A percentile compares a stretch with the other conserved stretches of the same genome.
Conservation (phyloP, 2,797 vertebrate species). For the Ptychadena robeensis region DNA sequence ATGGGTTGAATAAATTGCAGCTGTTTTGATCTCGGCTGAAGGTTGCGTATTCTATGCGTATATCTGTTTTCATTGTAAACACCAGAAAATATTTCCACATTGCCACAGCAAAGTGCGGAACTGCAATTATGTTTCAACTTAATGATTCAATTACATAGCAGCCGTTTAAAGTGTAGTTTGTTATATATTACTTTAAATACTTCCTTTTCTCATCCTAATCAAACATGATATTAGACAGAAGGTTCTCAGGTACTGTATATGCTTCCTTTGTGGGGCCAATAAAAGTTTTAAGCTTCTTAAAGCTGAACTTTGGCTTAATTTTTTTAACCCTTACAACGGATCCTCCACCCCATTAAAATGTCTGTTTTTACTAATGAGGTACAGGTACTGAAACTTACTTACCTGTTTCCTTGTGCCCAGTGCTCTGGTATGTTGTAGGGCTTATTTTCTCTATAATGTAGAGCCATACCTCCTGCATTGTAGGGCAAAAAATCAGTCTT, state of each 20-base stretch:
- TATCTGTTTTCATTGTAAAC: slow-evolving; percentile 22
- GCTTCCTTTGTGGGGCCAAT: not conserved
- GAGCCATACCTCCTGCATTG: too few relatives aligned
- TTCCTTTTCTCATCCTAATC: slow-evolving; percentile 34
- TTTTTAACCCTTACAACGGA: too few relatives aligned
- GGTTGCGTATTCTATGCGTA: not conserved
- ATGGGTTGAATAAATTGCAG: not conserved
- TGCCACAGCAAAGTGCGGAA: slow-evolving; percentile 2
- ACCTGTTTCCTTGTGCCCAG: too few relatives aligned
- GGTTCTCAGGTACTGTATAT: not conserved
- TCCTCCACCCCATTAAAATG: too few relatives aligned
- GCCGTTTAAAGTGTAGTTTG: slow-evolving; percentile 13
- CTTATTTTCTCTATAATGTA: too few relatives aligned
- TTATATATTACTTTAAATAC: slow-evolving; percentile 40
- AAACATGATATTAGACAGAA: slow-evolving; percentile 17
- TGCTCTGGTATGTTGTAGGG: too few relatives aligned
- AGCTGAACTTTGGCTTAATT: too few relatives aligned
- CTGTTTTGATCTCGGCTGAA: not conserved
- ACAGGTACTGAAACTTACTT: too few relatives aligned
- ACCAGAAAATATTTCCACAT: slow-evolving; percentile 36
- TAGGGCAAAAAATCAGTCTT: too few relatives aligned
- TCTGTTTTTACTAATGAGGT: too few relatives aligned
- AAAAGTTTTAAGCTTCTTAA: not conserved
- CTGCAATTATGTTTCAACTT: slow-evolving; percentile 25
- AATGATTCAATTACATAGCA: slow-evolving; percentile 35